Conservation (phyloP, 2,888 invertebrate species). For the Leucozona laternaria region DNA sequence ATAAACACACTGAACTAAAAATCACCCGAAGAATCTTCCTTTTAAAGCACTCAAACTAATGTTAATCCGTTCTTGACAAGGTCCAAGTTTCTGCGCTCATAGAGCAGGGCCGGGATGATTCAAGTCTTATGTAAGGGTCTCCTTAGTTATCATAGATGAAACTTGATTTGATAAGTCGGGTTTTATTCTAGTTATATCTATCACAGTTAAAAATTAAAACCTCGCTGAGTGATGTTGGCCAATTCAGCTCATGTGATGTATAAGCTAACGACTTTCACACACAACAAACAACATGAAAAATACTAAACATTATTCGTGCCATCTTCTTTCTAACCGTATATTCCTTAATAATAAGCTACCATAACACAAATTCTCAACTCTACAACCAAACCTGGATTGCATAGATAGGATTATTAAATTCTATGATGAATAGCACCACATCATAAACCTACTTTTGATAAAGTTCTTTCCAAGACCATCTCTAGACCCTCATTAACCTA, state of each 20-base stretch:
- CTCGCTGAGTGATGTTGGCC: no score
- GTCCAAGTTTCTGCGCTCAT: no score
- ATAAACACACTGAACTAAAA: no score
- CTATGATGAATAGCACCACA: constrained; percentile 22
- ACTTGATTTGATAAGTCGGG: no score
- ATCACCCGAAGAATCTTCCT: no score
- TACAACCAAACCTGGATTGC: constrained; percentile 24
- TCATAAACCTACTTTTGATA: constrained; percentile 58
- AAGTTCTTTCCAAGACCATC: constrained; percentile 7
- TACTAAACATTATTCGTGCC: not conserved
- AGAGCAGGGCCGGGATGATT: no score
- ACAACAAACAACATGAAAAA: not conserved
- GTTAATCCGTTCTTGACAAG: no score
- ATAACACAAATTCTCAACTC: constrained; percentile 16
- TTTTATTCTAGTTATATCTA: no score
- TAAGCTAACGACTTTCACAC: not conserved
- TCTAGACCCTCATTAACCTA: constrained; percentile 24
- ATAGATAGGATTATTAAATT: not conserved
- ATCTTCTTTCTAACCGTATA: constrained; percentile 34
- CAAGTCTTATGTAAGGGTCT: no score
- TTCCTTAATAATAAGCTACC: constrained; percentile 51
- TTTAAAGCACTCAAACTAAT: no score
- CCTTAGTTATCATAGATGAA: no score
- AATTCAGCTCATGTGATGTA: not conserved
- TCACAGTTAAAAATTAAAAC: no score